Evolutionary conservation across 2,888 invertebrate genomes (phyloP), one percentile per base, ranked within the genome.

Genomic region (Melanostoma scalare): DNA sequence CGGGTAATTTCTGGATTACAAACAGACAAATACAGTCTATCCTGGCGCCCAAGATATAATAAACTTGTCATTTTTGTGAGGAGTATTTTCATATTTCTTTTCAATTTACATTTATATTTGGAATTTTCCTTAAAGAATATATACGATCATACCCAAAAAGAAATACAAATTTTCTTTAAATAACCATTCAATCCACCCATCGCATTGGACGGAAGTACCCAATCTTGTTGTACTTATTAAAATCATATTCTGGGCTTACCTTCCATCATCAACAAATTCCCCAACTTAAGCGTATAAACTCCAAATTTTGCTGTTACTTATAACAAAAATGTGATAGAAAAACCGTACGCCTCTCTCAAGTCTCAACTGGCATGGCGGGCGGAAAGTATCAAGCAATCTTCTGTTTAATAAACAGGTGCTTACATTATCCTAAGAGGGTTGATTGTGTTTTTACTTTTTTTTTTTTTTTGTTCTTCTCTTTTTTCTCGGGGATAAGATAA

Each of bases 351-450:
- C 20, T 20, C 20, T 20, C 20, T 20, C 20, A 20, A 20, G 20
- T 20, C 20, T 20, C 20, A 20, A 20, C 20, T 20, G 20, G 20
- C 20, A 20, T 20, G 20, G 20, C 20, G 20, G 20, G 20, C 20
- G 20, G 20, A 20, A 20, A 20, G 42, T 60, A 20, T 40, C 50
- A 20, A 20, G 42, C 42, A 76, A 72, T 60, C 60, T 69, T 46
- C 50, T 77, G 63, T 76, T 78, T 77, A 78, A 82, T 82, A 82
- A 82, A 82, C 78, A 82, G 78, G 82, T 82, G 68, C 68, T 73
- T 72, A 55, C 67, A 61, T 81, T 67, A 61, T 68, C 81, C 67
- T 30, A 53, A 38, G 68, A 73, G 63, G 52, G 68, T 52, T 63
- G 61, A 68, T 46, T 65, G 30, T 63, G 46, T 44, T 74, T 44